These are phyloP conservation scores for Phalacrocorax pelagicus DNA, from an alignment of 2,113 vertebrate species.

Conservation along the genomic window DNA sequence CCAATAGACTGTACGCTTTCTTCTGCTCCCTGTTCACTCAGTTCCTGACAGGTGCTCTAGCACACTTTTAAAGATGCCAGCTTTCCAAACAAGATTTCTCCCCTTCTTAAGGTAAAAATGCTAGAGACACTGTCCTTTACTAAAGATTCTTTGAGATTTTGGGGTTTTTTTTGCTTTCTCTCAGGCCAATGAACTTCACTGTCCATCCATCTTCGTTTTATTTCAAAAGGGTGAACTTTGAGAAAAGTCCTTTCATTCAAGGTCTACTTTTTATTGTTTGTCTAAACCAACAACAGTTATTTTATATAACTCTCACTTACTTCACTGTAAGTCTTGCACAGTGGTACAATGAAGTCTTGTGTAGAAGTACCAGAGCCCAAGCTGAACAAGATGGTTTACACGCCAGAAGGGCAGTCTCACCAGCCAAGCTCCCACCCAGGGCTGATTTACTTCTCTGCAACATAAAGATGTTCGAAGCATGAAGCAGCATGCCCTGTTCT, in stretches of 20 bases:
- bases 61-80: background rate
- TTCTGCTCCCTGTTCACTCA: background rate
- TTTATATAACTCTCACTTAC: background rate
- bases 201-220: background rate
- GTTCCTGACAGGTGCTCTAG: background rate
- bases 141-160: background rate
- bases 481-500: background rate
- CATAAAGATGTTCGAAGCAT: background rate
- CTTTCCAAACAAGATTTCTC: background rate
- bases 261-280: background rate
- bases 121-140: background rate
- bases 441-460: background rate
- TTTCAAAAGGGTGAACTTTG: too few species aligned
- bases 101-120: background rate
- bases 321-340: background rate
- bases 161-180: background rate
- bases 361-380: too few species aligned
- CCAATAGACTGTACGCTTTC: background rate
- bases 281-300: background rate
- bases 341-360: background rate
- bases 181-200: background rate
- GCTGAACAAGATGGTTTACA: background rate
- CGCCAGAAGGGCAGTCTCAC: background rate
- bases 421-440: background rate
- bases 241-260: background rate